Evolutionary conservation across 2,797 vertebrate species (phyloP), one percentile per base, ranked within the genome.

Genomic region (Danio albolineatus): DNA sequence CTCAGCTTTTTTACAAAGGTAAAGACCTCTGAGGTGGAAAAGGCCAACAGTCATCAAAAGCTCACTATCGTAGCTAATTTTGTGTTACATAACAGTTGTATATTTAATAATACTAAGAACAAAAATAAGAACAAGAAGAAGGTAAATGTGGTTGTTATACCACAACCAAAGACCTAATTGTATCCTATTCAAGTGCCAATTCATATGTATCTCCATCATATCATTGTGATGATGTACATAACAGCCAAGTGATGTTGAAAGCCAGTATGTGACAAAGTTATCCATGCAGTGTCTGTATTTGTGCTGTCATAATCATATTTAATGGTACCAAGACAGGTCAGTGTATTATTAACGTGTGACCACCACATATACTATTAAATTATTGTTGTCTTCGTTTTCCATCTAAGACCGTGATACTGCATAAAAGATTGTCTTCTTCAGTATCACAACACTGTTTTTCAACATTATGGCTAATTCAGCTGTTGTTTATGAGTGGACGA

Each of bases 401-500:
- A 71, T 13, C 36, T 70, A 3, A 48, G 67, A 79, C 77, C 41
- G 62, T 79, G 67, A 79, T 54, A 79, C 77, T 79, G 66, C 38
- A 38, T 19, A 36, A 79, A 72, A 64, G 41, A 54, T 16, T 6
- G 51, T 69, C 54, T 43, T 44, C 13, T 36, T 13, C 38, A 54
- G 59, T 72, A 54, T 73, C 59, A 62, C 4, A 72, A 53, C 56
- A 43, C 14, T 13, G 13, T 78, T 49, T 17, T 14, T 53, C 1
- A 48, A 19, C 53, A 2, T 65, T n/a, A 46, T 76, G 64, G 53
- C 76, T 69, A 12, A 49, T 38, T 78, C 76, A 28, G 65, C 76
- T 71, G 36, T 62, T 79, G 17, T 79, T 62, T 56, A 38, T 56
- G 17, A 57, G 17, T 44, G 48, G 8, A 56, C 16, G 36, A 70